phyloP scores from a whole-genome alignment of 2,113 vertebrate species.

The Ardeotis arabs region DNA sequence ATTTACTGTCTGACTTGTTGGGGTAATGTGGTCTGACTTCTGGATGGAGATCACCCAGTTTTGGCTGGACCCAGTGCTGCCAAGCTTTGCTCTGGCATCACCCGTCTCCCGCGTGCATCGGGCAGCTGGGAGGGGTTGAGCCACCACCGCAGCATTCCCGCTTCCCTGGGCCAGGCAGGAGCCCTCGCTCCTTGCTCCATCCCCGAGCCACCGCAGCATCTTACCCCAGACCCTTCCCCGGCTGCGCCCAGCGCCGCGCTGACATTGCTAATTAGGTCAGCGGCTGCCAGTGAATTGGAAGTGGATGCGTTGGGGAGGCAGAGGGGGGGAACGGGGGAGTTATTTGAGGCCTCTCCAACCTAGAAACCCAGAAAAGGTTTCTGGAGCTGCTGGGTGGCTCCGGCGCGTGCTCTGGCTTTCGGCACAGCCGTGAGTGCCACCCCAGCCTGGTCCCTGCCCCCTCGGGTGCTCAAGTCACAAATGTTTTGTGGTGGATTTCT shows the following conservation, averaged over 20 bases:
- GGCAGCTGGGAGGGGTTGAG: not conserved
- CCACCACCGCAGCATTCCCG: not conserved
- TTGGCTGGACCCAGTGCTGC: not conserved
- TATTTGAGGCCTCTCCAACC: constrained; percentile 65
- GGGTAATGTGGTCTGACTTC: accelerated
- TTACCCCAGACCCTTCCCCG: not conserved
- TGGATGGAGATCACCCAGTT: accelerated
- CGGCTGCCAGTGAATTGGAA: not conserved
- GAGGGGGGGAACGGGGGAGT: not conserved
- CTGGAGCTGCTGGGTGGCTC: constrained; percentile 8
- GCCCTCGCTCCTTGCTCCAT: not conserved
- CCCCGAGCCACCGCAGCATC: not conserved
- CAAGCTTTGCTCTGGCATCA: not conserved
- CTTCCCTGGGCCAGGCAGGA: not conserved
- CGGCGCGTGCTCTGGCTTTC: not conserved
- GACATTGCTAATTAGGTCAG: constrained; percentile 59
- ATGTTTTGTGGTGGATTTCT: accelerated
- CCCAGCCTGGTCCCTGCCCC: not conserved
- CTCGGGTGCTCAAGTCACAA: accelerated
- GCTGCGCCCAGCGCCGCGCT: not conserved
- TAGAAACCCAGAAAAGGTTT: constrained; percentile 65
- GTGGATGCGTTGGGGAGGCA: not conserved
- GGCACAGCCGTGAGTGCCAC: accelerated
- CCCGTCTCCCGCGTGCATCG: accelerated
- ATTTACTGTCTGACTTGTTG: accelerated